phyloP scores from a whole-genome alignment of 37 sponge, comb jelly and placozoan species.

The Chondrilla cf. caribensis region DNA sequence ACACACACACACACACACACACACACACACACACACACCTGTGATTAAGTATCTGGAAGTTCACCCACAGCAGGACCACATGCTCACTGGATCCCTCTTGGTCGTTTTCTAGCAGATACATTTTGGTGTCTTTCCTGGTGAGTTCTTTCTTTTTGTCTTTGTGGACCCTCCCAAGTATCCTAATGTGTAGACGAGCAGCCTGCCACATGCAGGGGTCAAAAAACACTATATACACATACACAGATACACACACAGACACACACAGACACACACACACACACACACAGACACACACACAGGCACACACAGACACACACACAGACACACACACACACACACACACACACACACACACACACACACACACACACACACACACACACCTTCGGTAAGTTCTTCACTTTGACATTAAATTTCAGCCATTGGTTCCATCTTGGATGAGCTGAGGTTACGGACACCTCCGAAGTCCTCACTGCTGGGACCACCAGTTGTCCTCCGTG shows the following conservation, averaged over 20 bases:
- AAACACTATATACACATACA: slow-evolving; percentile 11
- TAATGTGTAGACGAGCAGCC: slow-evolving; percentile 76
- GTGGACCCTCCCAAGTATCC: slow-evolving; percentile 44
- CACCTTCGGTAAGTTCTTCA: slow-evolving; percentile 83
- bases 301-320: slow-evolving; percentile 8
- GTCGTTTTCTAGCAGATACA: background rate
- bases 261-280: background rate
- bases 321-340: slow-evolving; percentile 6
- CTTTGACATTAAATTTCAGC: slow-evolving; percentile 70
- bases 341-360: background rate
- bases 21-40: slow-evolving; percentile 26
- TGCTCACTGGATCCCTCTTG: background rate
- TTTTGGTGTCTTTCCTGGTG: slow-evolving; percentile 2
- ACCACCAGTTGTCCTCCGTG: slow-evolving; percentile 80
- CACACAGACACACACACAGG: too few species aligned
- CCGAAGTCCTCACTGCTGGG: slow-evolving; percentile 34
- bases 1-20: background rate
- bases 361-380: background rate
- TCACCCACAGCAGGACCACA: slow-evolving; percentile 76
- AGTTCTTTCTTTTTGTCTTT: slow-evolving; percentile 46
- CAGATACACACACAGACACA: background rate
- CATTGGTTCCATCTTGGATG: slow-evolving; percentile 89
- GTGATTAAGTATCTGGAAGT: slow-evolving; percentile 90
- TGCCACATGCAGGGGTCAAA: background rate
- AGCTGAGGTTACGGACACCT: slow-evolving; percentile 18